phyloP scores from a whole-genome alignment of 2,888 invertebrate species.

The Mesorhabditis belari region DNA sequence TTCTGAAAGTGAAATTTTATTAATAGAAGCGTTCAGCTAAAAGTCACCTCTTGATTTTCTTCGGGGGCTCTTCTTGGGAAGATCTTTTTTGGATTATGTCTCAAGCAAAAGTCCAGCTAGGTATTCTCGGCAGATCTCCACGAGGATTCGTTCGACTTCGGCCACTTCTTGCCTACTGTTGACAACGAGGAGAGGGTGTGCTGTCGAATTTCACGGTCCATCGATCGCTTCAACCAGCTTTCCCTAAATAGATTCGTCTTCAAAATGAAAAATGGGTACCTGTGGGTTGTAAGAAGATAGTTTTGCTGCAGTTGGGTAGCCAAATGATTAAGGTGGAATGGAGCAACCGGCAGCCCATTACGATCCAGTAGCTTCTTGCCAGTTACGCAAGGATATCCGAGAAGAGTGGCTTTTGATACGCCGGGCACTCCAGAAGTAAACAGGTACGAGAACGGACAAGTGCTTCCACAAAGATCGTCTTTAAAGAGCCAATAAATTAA shows the following conservation, averaged over 20 bases:
- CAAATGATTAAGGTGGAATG: conserved; percentile 66
- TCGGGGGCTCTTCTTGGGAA: no score
- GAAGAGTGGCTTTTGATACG: background rate
- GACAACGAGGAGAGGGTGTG: conserved; percentile 80
- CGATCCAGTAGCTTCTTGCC: background rate
- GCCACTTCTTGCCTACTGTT: conserved; percentile 74
- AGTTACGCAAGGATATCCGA: background rate
- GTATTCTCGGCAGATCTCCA: conserved; percentile 87
- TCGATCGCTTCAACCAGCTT: conserved; percentile 89
- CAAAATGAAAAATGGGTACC: no score
- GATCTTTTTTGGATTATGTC: conserved; percentile 26
- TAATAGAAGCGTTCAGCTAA: no score
- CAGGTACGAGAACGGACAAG: background rate
- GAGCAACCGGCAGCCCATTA: conserved; percentile 38
- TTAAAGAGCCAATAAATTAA: no score
- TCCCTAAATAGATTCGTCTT: no score
- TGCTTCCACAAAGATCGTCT: background rate
- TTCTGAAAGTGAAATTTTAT: no score
- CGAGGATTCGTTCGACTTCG: conserved; percentile 73
- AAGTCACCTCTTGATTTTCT: no score
- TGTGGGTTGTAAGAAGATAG: background rate
- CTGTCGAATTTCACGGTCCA: no score
- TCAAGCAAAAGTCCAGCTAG: conserved; percentile 76
- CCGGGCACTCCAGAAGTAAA: background rate
- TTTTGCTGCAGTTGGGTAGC: conserved; percentile 70